Percentiles rank a stretch among this genome's conserved stretches.
Evolutionary conservation across 2,113 vertebrate genomes (phyloP).

Genomic region (Pseudonaja textilis): DNA sequence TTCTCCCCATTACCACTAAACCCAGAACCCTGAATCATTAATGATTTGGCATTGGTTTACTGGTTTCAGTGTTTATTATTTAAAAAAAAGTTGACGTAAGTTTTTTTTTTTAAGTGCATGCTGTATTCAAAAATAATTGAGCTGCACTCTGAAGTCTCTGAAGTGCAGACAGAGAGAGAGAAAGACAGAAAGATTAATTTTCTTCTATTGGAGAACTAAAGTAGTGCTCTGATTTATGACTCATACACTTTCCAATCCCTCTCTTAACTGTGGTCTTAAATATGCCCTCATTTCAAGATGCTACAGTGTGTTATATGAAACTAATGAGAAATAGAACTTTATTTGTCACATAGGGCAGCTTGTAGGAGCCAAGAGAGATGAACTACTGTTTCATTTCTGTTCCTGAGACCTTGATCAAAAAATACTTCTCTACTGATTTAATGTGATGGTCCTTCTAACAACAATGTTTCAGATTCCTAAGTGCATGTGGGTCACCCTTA

Average conservation of each 20-base stretch:
- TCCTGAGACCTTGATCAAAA: slow-evolving; percentile 29
- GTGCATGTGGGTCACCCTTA: not conserved
- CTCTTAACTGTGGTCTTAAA: slow-evolving; percentile 18
- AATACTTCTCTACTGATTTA: slow-evolving; percentile 1
- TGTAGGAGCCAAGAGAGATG: slow-evolving; percentile 20
- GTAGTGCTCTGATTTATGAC: slow-evolving; percentile 28
- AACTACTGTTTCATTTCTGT: slow-evolving; percentile 22
- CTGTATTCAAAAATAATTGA: slow-evolving; percentile 35
- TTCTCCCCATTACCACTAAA: not conserved
- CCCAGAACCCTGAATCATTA: not conserved
- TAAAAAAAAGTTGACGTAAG: not conserved
- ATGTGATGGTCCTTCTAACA: not conserved
- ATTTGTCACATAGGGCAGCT: slow-evolving; percentile 37
- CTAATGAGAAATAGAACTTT: slow-evolving; percentile 22
- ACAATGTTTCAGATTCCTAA: not conserved
- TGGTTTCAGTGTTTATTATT: not conserved
- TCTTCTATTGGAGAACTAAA: slow-evolving; percentile 23
- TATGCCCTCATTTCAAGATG: slow-evolving; percentile 21
- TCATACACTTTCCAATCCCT: slow-evolving; percentile 4
- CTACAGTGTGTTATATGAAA: slow-evolving; percentile 3
- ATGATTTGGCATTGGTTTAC: not conserved
- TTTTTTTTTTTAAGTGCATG: not conserved
- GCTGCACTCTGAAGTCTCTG: slow-evolving; percentile 28
- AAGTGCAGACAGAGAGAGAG: slow-evolving; percentile 4
- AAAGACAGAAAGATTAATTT: slow-evolving; percentile 30